Conservation (phyloP, 2,113 vertebrate species). For the Stomatorhinus ivindoensis region DNA sequence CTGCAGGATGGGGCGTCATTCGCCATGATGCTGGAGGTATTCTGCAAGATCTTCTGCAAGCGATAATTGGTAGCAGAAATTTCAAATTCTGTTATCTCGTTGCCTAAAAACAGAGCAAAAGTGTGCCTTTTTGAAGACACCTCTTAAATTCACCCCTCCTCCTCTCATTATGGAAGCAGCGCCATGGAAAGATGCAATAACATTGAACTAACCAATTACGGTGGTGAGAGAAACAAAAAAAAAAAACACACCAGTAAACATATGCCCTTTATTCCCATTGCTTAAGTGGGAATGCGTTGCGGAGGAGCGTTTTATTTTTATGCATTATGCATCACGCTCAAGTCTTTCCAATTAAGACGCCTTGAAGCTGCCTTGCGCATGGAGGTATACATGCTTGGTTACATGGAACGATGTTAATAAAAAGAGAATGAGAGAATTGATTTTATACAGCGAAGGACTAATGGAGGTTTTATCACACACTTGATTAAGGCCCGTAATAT, state of each 20-base stretch:
- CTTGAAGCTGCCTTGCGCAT: not conserved
- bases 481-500: not conserved
- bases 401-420: not conserved
- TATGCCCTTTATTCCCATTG: not conserved
- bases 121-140: not conserved
- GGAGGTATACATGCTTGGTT: not conserved
- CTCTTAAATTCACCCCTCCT: not conserved
- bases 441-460: constrained; percentile 1
- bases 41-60: not conserved
- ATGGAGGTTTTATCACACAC: constrained; percentile 5
- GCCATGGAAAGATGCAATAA: not conserved
- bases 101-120: not conserved
- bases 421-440: constrained; percentile 1
- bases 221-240: too few relatives aligned
- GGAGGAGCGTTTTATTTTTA: not conserved
- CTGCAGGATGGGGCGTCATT: not conserved
- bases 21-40: not conserved
- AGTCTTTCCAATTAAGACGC: not conserved
- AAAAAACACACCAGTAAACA: not conserved
- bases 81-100: not conserved
- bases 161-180: not conserved
- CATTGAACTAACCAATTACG: not conserved
- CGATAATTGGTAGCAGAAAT: not conserved
- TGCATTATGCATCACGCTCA: constrained; percentile 1
- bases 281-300: not conserved